Evolutionary conservation across 2,113 vertebrate genomes (phyloP).

Genomic region (Dendropsophus ebraccatus): DNA sequence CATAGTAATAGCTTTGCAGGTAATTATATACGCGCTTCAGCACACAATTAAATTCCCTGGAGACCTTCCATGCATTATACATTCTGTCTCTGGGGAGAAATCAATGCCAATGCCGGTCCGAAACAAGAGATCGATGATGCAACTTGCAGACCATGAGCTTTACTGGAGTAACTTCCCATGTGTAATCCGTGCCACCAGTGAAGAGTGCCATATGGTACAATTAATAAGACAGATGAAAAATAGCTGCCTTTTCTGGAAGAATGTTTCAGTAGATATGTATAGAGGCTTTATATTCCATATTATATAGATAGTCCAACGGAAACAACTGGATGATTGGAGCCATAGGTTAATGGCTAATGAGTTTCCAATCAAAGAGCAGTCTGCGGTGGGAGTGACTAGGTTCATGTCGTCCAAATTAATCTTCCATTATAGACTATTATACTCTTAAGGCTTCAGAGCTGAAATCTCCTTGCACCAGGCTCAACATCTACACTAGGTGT

Average conservation of each 20-base stretch:
- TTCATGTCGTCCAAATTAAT: no score
- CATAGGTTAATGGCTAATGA: no score
- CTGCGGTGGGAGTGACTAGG: no score
- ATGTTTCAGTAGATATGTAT: background rate
- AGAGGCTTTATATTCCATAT: background rate
- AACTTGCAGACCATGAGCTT: background rate
- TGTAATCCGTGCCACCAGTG: background rate
- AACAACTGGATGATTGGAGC: no score
- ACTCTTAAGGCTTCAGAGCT: no score
- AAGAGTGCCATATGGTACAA: background rate
- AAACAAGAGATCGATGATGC: conserved; percentile 24
- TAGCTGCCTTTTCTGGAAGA: background rate
- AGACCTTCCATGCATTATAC: conserved; percentile 11
- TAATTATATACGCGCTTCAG: conserved; percentile 44
- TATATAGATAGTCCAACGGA: no score
- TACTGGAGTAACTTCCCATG: background rate
- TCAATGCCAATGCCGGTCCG: conserved; percentile 9
- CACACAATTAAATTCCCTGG: conserved; percentile 35
- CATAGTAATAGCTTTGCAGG: conserved; percentile 27
- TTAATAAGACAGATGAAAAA: background rate
- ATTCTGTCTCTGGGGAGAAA: conserved; percentile 28
- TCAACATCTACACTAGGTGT: no score
- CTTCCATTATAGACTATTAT: no score
- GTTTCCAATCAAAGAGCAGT: no score
- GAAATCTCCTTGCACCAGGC: no score